These are phyloP conservation scores for Ochropleura plecta DNA, from an alignment of 2,888 invertebrate genomes.

Conservation along the genomic window DNA sequence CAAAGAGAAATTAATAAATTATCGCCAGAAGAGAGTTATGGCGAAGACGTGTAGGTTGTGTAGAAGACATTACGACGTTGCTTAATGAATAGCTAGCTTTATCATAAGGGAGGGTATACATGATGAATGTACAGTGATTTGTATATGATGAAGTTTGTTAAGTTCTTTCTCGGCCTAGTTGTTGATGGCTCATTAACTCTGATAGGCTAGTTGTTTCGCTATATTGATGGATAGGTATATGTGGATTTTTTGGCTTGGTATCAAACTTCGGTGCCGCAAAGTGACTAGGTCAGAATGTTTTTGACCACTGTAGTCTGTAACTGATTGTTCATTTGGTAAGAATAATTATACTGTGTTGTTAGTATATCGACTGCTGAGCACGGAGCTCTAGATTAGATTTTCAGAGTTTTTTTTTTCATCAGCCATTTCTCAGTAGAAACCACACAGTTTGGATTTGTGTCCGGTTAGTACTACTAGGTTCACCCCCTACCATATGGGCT, in stretches of 20 bases:
- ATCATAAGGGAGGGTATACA: constrained; percentile 74
- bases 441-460: too few relatives aligned
- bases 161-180: constrained; percentile 54
- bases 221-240: constrained; percentile 28
- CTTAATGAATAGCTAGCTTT: constrained; percentile 79
- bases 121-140: constrained; percentile 76
- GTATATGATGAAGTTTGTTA: constrained; percentile 67
- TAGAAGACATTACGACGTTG: constrained; percentile 76
- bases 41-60: constrained; percentile 75
- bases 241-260: constrained; percentile 31
- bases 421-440: too few relatives aligned
- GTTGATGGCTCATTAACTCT: constrained; percentile 52
- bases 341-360: background rate
- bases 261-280: constrained; percentile 7
- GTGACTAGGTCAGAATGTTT: constrained; percentile 8
- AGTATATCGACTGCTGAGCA: too few relatives aligned
- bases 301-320: background rate
- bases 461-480: too few relatives aligned
- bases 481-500: too few relatives aligned
- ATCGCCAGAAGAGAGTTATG: constrained; percentile 79
- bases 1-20: constrained; percentile 89
- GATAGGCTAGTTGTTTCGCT: constrained; percentile 50
- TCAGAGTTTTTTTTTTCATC: too few relatives aligned
- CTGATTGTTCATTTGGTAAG: background rate
- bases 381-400: too few relatives aligned